Evolutionary conservation across 2,888 invertebrate species (phyloP), one percentile per base, ranked within the genome.

Genomic region (Drosophila tanythrix): DNA sequence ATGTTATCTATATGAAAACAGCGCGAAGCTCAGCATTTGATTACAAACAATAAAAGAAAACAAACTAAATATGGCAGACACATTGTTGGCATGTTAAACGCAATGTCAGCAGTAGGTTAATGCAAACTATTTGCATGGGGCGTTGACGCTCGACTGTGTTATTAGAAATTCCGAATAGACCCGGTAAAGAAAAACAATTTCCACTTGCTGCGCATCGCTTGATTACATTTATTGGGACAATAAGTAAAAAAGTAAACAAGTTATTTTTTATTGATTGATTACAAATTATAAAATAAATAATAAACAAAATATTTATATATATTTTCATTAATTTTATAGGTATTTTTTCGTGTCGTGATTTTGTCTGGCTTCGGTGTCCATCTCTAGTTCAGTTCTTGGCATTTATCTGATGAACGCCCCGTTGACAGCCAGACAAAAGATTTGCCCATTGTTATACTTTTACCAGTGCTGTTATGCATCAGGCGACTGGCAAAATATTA

Each of bases 21-120:
- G 25, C 18, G 48, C 61, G 25, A 40, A 57, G 38, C 60, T 58
- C 63, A 68, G 73, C 64, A 65, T 53, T 72, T 72, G 72, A 82
- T 82, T 79, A 69, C 63, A 53, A 62, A 48, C 59, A 70, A 57
- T 67, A 62, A 72, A 67, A 51, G 35, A 71, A 13, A 70, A 13
- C 13, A 3, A 3, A 63, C 52, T 46, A 57, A 62, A 35, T 27
- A 29, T 15, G 38, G 38, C 21, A 48, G 36, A 61, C 43, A 33
- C 25, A 33, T 38, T 36, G 48, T 48, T 60, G 62, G 52, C 40
- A n/a, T n/a, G 10, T 52, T 66, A 71, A 76, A 67, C 67, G 15
- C 59, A 76, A 76, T 76, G 75, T 63, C 56, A 55, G 50, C 31
- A 40, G 21, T 48, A 35, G 31, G 25, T 62, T 40, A 35, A 21